Base-by-base conservation (phyloP, 2,888 invertebrate species). In the Cheilosia grossa region DNA sequence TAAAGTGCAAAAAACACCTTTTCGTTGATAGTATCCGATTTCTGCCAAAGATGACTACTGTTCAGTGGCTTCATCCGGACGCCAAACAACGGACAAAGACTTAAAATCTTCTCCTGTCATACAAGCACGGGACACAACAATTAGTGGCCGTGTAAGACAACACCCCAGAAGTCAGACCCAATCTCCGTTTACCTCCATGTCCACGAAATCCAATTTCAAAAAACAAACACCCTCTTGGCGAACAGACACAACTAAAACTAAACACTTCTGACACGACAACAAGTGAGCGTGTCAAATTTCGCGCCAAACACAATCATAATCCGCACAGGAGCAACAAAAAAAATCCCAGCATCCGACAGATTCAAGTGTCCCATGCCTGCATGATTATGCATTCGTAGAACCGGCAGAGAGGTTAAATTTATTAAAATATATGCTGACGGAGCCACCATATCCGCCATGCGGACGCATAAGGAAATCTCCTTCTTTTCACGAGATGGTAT, bases 281-380 rank as follows among this genome's bases (percentile, higher is more conserved):
- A 83, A 83, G 69, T 64, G 70, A 83, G 74, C 83, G 83, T 83
- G 83, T 83, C 83, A 61, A 74, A 80, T 83, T 83, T 80, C 80
- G 15, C 79, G 80, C 83, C 59, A 80, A 74, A 64, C 80, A 83
- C 40, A 37, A 37, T 70, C 70, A 80, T 74, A 80, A 70, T 83
- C 70, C 70, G 79, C 80, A 79, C 17, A 47, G 19, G 19, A 24
- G 56, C 15, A 30, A 37, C 33, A 44, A 49, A 58, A 61, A 53
- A 72, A 70, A 30, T 13, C 24, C 44, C 58, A 53, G 15, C 37
- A 77, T 77, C 66, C 70, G 40, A 73, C 56, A 44, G 61, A 67
- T 69, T 69, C 63, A 69, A 67, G 51, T 63, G 51, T 27, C 69
- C 6, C 42, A 74, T 44, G 72, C 69, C 70, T 63, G 33, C 42